These are phyloP conservation scores for Anarsia innoxiella DNA, from an alignment of 2,888 invertebrate species.

Conservation along the genomic window DNA sequence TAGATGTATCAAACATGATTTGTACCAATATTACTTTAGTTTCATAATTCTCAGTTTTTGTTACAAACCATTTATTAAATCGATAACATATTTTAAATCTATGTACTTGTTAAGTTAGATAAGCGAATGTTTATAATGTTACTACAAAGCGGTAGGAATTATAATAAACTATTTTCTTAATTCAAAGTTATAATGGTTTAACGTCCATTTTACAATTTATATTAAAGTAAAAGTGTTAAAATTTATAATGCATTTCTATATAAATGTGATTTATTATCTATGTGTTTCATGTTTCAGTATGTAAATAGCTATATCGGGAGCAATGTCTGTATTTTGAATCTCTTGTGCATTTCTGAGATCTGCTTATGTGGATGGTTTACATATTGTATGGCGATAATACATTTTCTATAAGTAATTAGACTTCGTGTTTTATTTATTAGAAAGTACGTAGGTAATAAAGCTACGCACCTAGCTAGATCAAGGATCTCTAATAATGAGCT, in stretches of 20 bases:
- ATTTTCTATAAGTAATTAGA: constrained; percentile 46
- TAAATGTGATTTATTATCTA: constrained; percentile 44
- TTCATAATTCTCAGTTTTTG: constrained; percentile 32
- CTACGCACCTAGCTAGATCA: no score
- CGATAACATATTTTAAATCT: constrained; percentile 27
- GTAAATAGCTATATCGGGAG: constrained; percentile 55
- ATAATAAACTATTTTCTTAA: constrained; percentile 54
- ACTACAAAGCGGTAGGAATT: constrained; percentile 40
- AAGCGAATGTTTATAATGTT: constrained; percentile 55
- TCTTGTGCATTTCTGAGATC: constrained; percentile 65
- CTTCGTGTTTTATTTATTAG: constrained; percentile 21
- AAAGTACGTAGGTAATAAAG: no score
- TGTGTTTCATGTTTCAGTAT: constrained; percentile 35
- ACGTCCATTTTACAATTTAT: constrained; percentile 64
- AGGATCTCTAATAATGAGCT: no score
- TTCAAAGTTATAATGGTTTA: constrained; percentile 46
- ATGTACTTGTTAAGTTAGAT: constrained; percentile 62
- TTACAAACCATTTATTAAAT: constrained; percentile 22
- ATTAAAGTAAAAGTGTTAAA: constrained; percentile 32
- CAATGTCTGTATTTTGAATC: constrained; percentile 61
- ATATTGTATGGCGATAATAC: constrained; percentile 53
- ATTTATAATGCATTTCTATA: constrained; percentile 57
- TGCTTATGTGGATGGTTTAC: constrained; percentile 64
- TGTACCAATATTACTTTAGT: constrained; percentile 29
- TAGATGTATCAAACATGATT: constrained; percentile 29